These are phyloP conservation scores for Rhagonycha fulva DNA, from an alignment of 2,888 invertebrate genomes.

Conservation along the genomic window DNA sequence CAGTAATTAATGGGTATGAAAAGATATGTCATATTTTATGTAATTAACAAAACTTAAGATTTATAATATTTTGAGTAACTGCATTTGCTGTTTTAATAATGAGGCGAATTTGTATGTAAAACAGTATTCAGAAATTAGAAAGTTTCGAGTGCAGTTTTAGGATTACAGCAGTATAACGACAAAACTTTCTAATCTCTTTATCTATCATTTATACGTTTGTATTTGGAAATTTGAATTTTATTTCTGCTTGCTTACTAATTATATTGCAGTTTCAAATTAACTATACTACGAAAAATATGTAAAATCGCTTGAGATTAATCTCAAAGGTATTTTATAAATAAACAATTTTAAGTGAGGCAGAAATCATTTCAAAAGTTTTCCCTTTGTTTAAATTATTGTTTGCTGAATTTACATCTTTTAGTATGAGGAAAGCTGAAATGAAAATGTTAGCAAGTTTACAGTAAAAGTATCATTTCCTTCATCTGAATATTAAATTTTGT, in stretches of 20 bases:
- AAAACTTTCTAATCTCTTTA: slow-evolving; percentile 30
- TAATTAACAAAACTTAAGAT: slow-evolving; percentile 25
- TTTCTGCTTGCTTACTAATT: slow-evolving; percentile 26
- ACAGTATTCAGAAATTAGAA: slow-evolving; percentile 27
- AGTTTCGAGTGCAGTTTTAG: slow-evolving; percentile 26
- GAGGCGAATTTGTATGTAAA: slow-evolving; percentile 34
- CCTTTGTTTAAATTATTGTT: background rate
- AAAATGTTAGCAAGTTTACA: background rate
- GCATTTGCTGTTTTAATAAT: slow-evolving; percentile 31
- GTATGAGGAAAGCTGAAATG: background rate
- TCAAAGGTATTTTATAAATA: background rate
- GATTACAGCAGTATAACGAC: slow-evolving; percentile 22
- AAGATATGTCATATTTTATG: slow-evolving; percentile 22
- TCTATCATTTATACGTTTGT: slow-evolving; percentile 29
- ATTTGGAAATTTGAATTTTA: slow-evolving; percentile 22
- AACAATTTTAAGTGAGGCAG: background rate
- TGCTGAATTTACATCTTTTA: background rate
- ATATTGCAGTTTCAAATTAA: slow-evolving; percentile 9
- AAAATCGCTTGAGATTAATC: slow-evolving; percentile 7
- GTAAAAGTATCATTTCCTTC: background rate
- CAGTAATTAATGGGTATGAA: slow-evolving; percentile 20
- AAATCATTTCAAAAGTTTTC: background rate
- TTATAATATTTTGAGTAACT: slow-evolving; percentile 23
- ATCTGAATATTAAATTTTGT: background rate
- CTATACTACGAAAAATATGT: slow-evolving; percentile 8